A percentile compares a stretch with the other conserved stretches of the same genome.
These are phyloP conservation scores for Eupithecia exiguata DNA, from an alignment of 2,888 invertebrate genomes.

Conservation along the genomic window DNA sequence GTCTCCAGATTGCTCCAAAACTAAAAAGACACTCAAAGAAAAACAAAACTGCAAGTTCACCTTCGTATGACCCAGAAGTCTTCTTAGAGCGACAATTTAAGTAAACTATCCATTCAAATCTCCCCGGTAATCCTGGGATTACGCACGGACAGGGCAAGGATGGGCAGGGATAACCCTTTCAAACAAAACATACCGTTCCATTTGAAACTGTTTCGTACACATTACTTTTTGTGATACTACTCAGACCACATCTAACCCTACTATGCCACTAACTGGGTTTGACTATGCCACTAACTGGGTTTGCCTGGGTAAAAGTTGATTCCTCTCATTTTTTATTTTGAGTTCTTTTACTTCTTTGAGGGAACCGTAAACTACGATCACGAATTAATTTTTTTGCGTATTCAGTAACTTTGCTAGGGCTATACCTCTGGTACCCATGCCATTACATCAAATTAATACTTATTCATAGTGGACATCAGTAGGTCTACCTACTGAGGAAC, in stretches of 20 bases:
- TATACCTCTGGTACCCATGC: too few species aligned
- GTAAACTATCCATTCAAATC: conserved; percentile 24
- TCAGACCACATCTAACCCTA: background rate
- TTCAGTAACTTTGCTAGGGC: background rate
- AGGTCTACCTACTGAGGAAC: too few species aligned
- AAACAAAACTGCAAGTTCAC: background rate
- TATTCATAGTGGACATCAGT: too few species aligned
- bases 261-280: background rate
- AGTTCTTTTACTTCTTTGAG: background rate
- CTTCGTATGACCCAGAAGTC: background rate
- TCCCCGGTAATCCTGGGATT: conserved; percentile 43
- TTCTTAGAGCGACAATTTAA: conserved; percentile 7
- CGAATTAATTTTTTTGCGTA: background rate
- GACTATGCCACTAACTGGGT: background rate
- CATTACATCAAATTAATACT: too few species aligned
- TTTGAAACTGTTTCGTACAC: conserved; percentile 18
- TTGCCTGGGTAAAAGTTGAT: background rate
- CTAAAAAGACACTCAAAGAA: background rate
- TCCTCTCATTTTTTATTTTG: background rate
- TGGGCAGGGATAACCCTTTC: conserved; percentile 38
- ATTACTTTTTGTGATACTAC: conserved; percentile 6
- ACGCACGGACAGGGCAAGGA: conserved; percentile 34
- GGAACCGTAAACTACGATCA: background rate
- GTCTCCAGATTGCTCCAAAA: background rate
- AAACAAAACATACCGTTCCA: conserved; percentile 31